These are phyloP conservation scores for Dasyurus viverrinus DNA, from an alignment of 2,113 vertebrate species.

Conservation along the genomic window DNA sequence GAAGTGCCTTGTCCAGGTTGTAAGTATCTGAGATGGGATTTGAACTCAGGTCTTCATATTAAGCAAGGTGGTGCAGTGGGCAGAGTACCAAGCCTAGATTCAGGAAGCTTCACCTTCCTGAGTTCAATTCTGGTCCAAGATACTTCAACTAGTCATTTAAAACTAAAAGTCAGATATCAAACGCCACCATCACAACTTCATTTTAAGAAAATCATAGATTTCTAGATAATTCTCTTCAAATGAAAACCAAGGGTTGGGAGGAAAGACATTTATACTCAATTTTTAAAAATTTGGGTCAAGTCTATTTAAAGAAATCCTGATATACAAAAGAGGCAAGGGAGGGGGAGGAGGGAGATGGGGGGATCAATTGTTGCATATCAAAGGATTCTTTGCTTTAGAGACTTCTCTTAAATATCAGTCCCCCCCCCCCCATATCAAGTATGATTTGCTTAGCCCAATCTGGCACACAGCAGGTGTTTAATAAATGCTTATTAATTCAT, in stretches of 20 bases:
- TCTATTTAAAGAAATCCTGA: constrained; percentile 20
- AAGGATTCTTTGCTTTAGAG: neutral
- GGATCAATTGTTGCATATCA: neutral
- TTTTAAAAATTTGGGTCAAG: neutral
- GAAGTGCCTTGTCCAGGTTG: neutral
- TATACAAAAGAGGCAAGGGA: neutral
- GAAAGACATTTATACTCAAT: neutral
- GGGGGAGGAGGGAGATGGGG: too few relatives aligned
- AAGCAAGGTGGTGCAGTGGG: too few relatives aligned
- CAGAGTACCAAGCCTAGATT: too few relatives aligned
- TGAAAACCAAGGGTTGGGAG: neutral
- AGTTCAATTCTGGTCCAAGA: too few relatives aligned
- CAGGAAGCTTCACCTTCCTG: too few relatives aligned
- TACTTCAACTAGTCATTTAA: neutral
- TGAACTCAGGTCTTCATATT: neutral
- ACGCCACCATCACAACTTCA: neutral
- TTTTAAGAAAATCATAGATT: constrained; percentile 11
- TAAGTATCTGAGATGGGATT: neutral
- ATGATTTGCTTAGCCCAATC: neutral
- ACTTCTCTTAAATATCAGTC: neutral
- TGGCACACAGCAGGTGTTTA: neutral
- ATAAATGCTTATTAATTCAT: neutral
- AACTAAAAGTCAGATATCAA: neutral
- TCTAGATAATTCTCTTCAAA: constrained; percentile 1
- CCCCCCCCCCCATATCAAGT: neutral